Conservation (phyloP, 1,140 invertebrate species). For the Scylla paramamosain region DNA sequence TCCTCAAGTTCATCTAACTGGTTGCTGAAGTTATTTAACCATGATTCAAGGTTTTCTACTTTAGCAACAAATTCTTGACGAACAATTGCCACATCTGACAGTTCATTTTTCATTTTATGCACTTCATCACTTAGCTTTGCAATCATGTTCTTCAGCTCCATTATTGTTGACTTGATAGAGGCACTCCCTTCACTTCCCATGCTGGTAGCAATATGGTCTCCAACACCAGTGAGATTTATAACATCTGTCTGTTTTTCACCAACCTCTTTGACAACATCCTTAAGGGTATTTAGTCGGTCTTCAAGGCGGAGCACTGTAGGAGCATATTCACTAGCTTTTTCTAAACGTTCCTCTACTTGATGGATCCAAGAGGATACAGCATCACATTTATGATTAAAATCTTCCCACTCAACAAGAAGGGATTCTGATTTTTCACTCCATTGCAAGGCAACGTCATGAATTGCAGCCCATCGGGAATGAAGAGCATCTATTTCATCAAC, state of each 20-base stretch:
- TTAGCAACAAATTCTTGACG: conserved; percentile 92
- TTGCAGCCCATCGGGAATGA: conserved; percentile 88
- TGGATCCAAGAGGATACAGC: conserved; percentile 79
- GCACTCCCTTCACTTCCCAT: conserved; percentile 88
- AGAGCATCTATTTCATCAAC: conserved; percentile 91
- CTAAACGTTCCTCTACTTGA: conserved; percentile 78
- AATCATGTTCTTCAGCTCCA: conserved; percentile 87
- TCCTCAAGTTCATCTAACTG: conserved; percentile 90
- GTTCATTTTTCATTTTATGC: conserved; percentile 87
- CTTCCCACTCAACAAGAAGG: conserved; percentile 89
- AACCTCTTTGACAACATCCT: conserved; percentile 89
- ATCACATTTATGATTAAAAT: conserved; percentile 82
- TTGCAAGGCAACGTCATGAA: conserved; percentile 88
- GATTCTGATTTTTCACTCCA: conserved; percentile 89
- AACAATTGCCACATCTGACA: conserved; percentile 88
- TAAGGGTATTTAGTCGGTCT: conserved; percentile 85
- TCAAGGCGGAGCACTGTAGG: conserved; percentile 74
- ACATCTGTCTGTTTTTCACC: conserved; percentile 90
- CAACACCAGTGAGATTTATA: conserved; percentile 88
- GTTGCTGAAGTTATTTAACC: conserved; percentile 89
- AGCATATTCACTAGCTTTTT: conserved; percentile 74
- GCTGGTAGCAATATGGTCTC: conserved; percentile 88
- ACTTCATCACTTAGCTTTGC: conserved; percentile 87
- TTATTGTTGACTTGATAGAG: conserved; percentile 86
- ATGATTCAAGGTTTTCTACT: conserved; percentile 89